Conservation (phyloP, 1,140 invertebrate species). For the Pentalonia nigronervosa region DNA sequence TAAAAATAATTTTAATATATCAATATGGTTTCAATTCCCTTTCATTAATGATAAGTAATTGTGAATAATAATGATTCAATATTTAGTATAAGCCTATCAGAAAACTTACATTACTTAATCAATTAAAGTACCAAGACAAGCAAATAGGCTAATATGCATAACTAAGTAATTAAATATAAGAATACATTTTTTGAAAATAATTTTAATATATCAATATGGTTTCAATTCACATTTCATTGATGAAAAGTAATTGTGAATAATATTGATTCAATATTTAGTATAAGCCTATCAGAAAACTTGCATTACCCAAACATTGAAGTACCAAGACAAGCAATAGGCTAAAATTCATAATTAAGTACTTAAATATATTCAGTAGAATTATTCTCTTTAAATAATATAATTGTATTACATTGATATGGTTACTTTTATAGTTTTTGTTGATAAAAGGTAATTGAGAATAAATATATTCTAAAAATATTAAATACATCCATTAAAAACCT, state of each 20-base stretch:
- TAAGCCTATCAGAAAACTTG: slow-evolving; percentile 42
- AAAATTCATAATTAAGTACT: background rate
- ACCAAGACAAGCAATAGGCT: slow-evolving; percentile 23
- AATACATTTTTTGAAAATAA: background rate
- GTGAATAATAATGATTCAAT: background rate
- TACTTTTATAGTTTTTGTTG: background rate
- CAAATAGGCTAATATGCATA: slow-evolving; percentile 3
- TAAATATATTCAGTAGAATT: background rate
- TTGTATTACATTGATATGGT: background rate
- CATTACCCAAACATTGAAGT: background rate
- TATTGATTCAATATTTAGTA: slow-evolving; percentile 9
- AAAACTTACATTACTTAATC: background rate
- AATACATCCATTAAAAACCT: background rate
- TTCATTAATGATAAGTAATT: background rate
- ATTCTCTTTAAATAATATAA: background rate
- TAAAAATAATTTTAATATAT: background rate
- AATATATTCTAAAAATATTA: too few species aligned
- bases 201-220: slow-evolving; percentile 30
- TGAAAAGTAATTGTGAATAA: slow-evolving; percentile 46
- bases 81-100: background rate
- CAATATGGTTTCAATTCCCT: slow-evolving; percentile 39
- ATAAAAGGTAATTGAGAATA: slow-evolving; percentile 16
- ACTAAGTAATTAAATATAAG: background rate
- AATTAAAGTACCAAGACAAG: background rate
- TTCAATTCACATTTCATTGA: slow-evolving; percentile 30